Base-by-base conservation (phyloP, 2,797 vertebrate genomes). In the Prunella strophiata region DNA sequence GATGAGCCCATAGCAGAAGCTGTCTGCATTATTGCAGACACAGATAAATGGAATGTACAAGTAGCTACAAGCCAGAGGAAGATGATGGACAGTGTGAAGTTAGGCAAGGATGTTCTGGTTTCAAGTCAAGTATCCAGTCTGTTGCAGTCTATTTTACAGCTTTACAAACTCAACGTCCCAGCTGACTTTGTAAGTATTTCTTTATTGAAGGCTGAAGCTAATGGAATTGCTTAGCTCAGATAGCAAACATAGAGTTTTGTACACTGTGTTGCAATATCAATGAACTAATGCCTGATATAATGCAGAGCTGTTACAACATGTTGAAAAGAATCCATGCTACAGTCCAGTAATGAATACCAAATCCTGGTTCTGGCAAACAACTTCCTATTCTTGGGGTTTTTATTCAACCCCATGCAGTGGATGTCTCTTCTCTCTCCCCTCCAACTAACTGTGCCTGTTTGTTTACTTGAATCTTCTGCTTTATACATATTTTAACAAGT, bases 1-100 rank as follows among this genome's bases (percentile, higher is more conserved):
- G 98, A 99, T 72, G 98, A 99, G 90, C 98, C 98, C 3, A 97
- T 99, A 42, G 98, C 98, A 5, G 98, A 99, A 96, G 98, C 98
- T 4, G 92, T 99, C 88, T 99, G 98, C 65, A 98, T 99, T 92
- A 97, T 99, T 61, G 98, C 98, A 62, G 98, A 99, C 94, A 98
- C 98, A 2, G 98, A 99, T 92, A 98, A 98, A 88, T 98, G 98
- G 97, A 98, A 97, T 0, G 98, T 99, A 20, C 98, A 98, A 93
- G 98, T 99, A 75, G 98, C 98, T 78, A 98, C 98, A 3, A 99
- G 98, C 96, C 98, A 98, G 98, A 98, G 98, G 68, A 98, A 98
- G 8, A 91, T 96, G 84, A 92, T 82, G 75, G 98, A 99, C 87
- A 94, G 52, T n/a, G 90, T 96, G 87, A 98, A 98, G 63, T 96